Percentiles rank a stretch among this genome's conserved stretches.
phyloP scores from a whole-genome alignment of 35 echinoderm and acorn worm genomes.

The Patiria miniata region DNA sequence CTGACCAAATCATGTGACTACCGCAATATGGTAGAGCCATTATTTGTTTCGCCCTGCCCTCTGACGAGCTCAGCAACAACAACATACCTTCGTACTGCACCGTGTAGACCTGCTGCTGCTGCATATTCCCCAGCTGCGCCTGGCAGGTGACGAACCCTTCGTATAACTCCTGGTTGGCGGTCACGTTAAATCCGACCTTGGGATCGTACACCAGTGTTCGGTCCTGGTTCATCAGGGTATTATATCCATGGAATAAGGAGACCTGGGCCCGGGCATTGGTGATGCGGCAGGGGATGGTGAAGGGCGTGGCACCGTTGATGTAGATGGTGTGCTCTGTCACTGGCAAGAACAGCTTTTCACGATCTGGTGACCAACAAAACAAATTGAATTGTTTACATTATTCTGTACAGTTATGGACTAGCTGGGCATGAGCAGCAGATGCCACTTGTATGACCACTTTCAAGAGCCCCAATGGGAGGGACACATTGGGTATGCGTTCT shows the following conservation, averaged over 20 bases:
- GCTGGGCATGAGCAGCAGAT: too few species aligned
- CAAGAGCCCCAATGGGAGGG: too few species aligned
- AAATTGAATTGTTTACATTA: not conserved
- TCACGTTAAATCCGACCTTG: conserved; percentile 1
- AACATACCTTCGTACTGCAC: conserved; percentile 8
- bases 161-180: conserved; percentile 12
- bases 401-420: too few species aligned
- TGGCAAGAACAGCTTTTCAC: not conserved
- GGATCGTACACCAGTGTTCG: not conserved
- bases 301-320: not conserved
- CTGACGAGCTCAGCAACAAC: too few species aligned
- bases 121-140: conserved; percentile 11
- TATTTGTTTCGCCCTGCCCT: too few species aligned
- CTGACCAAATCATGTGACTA: too few species aligned
- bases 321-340: conserved; percentile 4
- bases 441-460: too few species aligned
- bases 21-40: too few species aligned
- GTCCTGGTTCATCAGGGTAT: not conserved
- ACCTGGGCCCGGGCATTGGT: not conserved
- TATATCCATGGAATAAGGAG: not conserved
- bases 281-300: conserved; percentile 12
- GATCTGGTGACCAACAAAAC: not conserved
- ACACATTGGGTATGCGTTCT: too few species aligned
- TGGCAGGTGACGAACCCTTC: not conserved
- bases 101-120: not conserved